phyloP scores from a whole-genome alignment of 2,797 vertebrate species.

The Cirrhinus molitorella region DNA sequence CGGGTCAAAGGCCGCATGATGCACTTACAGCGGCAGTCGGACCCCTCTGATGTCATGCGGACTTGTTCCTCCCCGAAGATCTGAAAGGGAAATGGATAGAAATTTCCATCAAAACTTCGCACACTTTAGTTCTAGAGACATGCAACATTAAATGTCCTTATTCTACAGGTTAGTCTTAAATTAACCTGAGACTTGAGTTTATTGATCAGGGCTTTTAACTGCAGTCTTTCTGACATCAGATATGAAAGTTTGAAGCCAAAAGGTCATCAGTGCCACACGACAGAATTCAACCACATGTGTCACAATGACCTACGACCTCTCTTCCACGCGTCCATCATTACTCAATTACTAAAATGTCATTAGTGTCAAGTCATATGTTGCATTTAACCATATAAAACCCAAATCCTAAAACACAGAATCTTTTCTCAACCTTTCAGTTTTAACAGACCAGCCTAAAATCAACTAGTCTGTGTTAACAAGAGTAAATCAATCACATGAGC shows the following conservation, averaged over 20 bases:
- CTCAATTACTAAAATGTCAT: constrained; percentile 26
- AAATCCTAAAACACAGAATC: background rate
- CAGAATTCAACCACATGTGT: constrained; percentile 12
- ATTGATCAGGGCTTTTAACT: constrained; percentile 4
- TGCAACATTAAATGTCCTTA: background rate
- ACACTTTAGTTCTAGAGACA: background rate
- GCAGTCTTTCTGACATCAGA: constrained; percentile 8
- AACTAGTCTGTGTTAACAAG: background rate
- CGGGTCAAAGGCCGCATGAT: constrained; percentile 93
- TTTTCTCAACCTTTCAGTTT: background rate
- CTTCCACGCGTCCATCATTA: constrained; percentile 7
- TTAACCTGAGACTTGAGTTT: background rate
- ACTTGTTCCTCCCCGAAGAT: constrained; percentile 93
- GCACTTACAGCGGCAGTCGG: constrained; percentile 97
- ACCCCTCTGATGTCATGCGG: constrained; percentile 94
- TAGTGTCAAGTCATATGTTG: constrained; percentile 10
- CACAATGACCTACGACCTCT: constrained; percentile 14
- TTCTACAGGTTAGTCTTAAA: background rate
- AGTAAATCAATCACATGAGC: constrained; percentile 6
- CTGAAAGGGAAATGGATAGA: constrained; percentile 67
- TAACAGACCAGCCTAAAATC: constrained; percentile 4
- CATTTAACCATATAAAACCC: background rate
- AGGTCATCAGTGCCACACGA: constrained; percentile 18
- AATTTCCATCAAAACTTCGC: background rate
- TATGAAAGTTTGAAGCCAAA: constrained; percentile 34